Evolutionary conservation across 2,797 vertebrate species (phyloP), one percentile per base, ranked within the genome.

Genomic region (Luscinia luscinia): DNA sequence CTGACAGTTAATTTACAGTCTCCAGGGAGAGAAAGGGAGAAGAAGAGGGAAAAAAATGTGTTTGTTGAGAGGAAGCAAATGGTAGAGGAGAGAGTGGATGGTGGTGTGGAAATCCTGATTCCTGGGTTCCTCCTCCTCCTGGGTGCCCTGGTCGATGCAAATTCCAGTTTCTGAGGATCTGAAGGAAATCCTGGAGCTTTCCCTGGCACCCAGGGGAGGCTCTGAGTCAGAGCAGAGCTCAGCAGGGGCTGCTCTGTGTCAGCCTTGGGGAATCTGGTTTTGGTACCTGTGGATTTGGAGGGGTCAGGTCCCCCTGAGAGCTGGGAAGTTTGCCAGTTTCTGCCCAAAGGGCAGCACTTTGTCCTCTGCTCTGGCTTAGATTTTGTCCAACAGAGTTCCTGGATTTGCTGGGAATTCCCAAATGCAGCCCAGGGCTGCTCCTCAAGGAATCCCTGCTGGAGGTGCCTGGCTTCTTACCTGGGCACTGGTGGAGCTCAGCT

Each of bases 1-100:
- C 46, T 82, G 89, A 66, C 84, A 90, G 75, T 84, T 89, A 94
- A 93, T 95, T 92, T 83, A 79, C 55, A 72, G 90, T 34, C 76
- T 92, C 52, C 40, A 78, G 86, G 93, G 89, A 54, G 74, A 87
- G 19, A 67, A 38, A 70, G 45, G 64, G 67, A 48, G 46, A 41
- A 67, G 54, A 32, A 87, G 63, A 51, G 6, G 21, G 70, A 32
- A 57, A 2, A 38, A 38, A 38, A 38, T 5, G 52, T 51, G 59
- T 64, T 64, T 75, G 82, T 81, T 70, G 76, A 13, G 13, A 87
- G 68, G 86, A 34, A 92, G 70, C 30, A 66, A 89, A 38, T 21
- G 76, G 38, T 30, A 4, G 3, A 49, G 66, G 28, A 17, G 51
- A 67, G 78, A 55, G 51, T 26, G 2, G 15, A 22, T 58, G 51